phyloP scores from a whole-genome alignment of 2,113 vertebrate species.

The Typhlomys cinereus region DNA sequence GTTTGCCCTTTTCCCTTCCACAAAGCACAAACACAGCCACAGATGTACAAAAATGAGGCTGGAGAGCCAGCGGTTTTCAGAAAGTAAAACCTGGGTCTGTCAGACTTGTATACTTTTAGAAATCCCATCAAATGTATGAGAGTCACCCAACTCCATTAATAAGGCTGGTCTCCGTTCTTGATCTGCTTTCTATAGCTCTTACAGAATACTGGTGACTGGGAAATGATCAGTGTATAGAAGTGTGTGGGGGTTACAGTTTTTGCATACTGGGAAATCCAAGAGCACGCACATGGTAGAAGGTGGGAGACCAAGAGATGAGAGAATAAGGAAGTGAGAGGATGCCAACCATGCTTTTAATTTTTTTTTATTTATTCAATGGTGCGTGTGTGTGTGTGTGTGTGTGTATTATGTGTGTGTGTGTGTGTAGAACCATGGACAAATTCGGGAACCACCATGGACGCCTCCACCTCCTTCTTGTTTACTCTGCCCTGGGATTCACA shows the following conservation, averaged over 20 bases:
- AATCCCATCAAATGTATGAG: not conserved
- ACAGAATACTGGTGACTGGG: not conserved
- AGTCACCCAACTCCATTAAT: not conserved
- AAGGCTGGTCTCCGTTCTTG: not conserved
- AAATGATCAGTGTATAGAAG: not conserved
- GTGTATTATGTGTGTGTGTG: too few species aligned
- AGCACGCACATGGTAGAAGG: not conserved
- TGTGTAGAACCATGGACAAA: too few species aligned
- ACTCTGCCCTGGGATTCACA: too few species aligned
- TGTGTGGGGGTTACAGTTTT: not conserved
- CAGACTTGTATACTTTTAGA: not conserved
- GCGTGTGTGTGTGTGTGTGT: too few species aligned
- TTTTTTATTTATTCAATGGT: too few species aligned
- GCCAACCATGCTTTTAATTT: too few species aligned
- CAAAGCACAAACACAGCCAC: slow-evolving; percentile 37
- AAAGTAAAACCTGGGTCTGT: not conserved
- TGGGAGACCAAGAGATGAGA: not conserved
- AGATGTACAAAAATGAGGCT: slow-evolving; percentile 21
- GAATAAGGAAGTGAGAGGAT: too few species aligned
- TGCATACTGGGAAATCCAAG: not conserved
- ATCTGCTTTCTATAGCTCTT: not conserved
- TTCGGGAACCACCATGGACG: too few species aligned
- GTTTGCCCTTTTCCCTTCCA: slow-evolving; percentile 54
- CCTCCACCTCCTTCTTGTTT: too few species aligned
- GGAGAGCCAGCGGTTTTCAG: not conserved